These are phyloP conservation scores for Latrodectus elegans DNA, from an alignment of 2,888 invertebrate genomes.

Conservation along the genomic window DNA sequence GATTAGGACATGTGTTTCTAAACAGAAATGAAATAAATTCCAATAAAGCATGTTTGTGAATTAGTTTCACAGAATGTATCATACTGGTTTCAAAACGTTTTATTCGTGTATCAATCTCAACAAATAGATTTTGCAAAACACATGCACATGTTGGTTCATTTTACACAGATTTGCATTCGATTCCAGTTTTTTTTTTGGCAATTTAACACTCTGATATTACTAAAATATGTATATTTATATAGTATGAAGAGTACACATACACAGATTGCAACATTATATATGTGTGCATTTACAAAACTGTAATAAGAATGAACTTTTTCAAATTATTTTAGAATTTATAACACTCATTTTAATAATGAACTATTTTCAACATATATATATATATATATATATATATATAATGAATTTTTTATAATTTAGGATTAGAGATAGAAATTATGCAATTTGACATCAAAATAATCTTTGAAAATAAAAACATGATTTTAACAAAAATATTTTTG, in stretches of 20 bases:
- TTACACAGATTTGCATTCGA: neutral
- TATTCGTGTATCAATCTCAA: neutral
- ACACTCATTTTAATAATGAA: neutral
- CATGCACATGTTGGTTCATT: neutral
- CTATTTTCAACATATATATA: no score
- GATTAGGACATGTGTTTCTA: neutral
- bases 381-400: no score
- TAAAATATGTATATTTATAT: neutral
- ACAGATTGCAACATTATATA: neutral
- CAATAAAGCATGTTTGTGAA: neutral
- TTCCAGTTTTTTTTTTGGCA: neutral
- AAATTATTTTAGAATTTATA: neutral
- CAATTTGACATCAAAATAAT: no score
- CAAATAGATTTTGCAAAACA: neutral
- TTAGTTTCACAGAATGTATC: neutral
- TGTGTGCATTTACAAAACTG: neutral
- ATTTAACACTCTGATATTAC: neutral
- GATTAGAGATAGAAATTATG: no score
- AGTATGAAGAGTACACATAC: neutral
- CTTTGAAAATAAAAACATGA: no score
- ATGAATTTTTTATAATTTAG: no score
- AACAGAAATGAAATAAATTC: neutral
- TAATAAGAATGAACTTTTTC: no score
- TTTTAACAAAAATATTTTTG: no score
- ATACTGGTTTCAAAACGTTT: conserved; percentile 3